Evolutionary conservation across 2,797 vertebrate genomes (phyloP), one percentile per base, ranked within the genome.

Genomic region (Adrianichthys oophorus): DNA sequence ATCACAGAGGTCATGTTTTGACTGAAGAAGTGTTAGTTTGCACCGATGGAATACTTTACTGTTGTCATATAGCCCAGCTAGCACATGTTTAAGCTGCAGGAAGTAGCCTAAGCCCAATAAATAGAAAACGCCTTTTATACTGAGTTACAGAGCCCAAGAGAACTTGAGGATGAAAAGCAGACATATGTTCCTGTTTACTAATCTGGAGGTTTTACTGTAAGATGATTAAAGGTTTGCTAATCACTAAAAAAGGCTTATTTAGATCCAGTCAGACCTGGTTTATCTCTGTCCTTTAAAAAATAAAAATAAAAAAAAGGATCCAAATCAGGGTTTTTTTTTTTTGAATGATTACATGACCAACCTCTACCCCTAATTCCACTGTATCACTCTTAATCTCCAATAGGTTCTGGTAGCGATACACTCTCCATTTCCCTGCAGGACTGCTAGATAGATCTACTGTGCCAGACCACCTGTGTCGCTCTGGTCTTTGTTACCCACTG

Each of bases 171-270:
- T 77, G 73, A 79, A 82, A 73, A 74, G 45, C 65, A 15, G 72
- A 48, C 86, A 85, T 84, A 84, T 88, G 85, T 66, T 74, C 61
- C 66, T 62, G 18, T 70, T 62, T 65, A 70, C 59, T 88, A 84
- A 88, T 88, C 85, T 84, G 61, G 46, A 72, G 82, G 66, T 84
- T 87, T 90, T 79, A 68, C 77, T 61, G 65, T 88, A 86, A 87
- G 80, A 68, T 86, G 83, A 87, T 87, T 85, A 89, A 49, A 72
- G 78, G 42, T 78, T 76, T 78, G 74, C 74, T 82, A 71, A 68
- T 53, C 61, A 62, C 83, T 77, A 55, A 62, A 71, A 59, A 74
- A 56, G 55, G 63, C 62, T 76, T 62, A 41, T 68, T 62, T 45
- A 32, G 43, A 63, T 53, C 56, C 49, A 46, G 40, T 64, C 52